Evolutionary conservation across 1,140 invertebrate species (phyloP).

Genomic region (Drosophila biarmipes): DNA sequence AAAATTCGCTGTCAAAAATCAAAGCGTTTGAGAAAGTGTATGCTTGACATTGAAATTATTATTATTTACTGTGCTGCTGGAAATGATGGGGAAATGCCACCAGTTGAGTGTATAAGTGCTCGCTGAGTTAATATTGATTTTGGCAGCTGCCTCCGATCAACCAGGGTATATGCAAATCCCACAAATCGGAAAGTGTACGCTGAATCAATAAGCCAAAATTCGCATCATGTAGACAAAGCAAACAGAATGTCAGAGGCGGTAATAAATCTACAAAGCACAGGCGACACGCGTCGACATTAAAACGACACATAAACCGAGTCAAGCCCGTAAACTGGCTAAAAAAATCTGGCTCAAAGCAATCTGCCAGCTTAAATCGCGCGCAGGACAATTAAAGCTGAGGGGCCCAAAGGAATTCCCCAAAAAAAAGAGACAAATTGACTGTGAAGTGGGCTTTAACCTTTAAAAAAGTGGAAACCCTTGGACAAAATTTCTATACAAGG

Average conservation of each 20-base stretch:
- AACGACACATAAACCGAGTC: conserved; percentile 47
- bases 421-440: conserved; percentile 50
- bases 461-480: conserved; percentile 18
- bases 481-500: not conserved
- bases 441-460: conserved; percentile 55
- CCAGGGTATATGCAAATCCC: conserved; percentile 38
- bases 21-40: not conserved
- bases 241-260: conserved; percentile 17
- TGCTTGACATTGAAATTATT: conserved; percentile 29
- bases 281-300: conserved; percentile 63
- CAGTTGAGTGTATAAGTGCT: conserved; percentile 9
- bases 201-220: conserved; percentile 18
- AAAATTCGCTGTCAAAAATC: conserved; percentile 22
- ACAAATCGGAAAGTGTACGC: conserved; percentile 5
- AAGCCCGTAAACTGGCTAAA: conserved; percentile 16
- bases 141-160: conserved; percentile 25
- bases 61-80: conserved; percentile 38
- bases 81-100: not conserved
- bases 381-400: conserved; percentile 45
- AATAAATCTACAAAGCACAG: conserved; percentile 44
- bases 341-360: conserved; percentile 1
- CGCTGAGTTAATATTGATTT: conserved; percentile 40
- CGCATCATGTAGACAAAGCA: conserved; percentile 18
- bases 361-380: conserved; percentile 17
- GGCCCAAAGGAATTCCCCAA: conserved; percentile 14